Evolutionary conservation across 2,113 vertebrate genomes (phyloP).

Genomic region (Pampusana beccarii): DNA sequence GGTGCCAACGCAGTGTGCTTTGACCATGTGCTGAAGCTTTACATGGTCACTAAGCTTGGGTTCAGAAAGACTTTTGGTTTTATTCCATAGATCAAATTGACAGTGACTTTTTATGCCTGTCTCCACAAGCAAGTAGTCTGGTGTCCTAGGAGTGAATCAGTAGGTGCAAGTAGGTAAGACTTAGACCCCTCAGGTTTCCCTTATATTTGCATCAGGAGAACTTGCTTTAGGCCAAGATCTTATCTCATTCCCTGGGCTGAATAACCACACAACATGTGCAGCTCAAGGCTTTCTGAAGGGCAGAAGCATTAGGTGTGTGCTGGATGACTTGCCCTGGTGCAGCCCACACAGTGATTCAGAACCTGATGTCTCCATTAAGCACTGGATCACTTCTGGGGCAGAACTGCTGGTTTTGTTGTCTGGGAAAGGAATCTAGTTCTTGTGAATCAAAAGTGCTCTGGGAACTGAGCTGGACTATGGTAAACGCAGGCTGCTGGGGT

Average conservation of each 20-base stretch:
- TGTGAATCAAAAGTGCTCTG: neutral
- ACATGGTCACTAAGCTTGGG: neutral
- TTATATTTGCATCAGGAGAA: neutral
- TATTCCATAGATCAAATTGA: neutral
- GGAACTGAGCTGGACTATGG: neutral
- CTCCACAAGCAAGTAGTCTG: neutral
- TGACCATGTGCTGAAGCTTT: neutral
- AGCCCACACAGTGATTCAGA: neutral
- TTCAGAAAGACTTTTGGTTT: neutral
- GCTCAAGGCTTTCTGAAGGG: neutral
- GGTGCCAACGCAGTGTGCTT: neutral
- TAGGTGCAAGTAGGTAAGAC: neutral
- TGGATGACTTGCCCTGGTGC: neutral
- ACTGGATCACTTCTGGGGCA: neutral
- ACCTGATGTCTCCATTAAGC: neutral
- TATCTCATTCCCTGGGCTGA: neutral
- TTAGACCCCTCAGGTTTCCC: neutral
- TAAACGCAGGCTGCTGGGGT: neutral
- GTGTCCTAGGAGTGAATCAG: neutral
- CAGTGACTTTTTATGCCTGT: neutral
- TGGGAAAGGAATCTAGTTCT: neutral
- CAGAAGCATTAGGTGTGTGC: neutral
- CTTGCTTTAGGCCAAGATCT: neutral
- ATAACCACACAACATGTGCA: rapidly evolving
- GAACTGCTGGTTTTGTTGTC: neutral